These are phyloP conservation scores for Lemur catta DNA, from an alignment of 2,797 vertebrate genomes.

Conservation along the genomic window DNA sequence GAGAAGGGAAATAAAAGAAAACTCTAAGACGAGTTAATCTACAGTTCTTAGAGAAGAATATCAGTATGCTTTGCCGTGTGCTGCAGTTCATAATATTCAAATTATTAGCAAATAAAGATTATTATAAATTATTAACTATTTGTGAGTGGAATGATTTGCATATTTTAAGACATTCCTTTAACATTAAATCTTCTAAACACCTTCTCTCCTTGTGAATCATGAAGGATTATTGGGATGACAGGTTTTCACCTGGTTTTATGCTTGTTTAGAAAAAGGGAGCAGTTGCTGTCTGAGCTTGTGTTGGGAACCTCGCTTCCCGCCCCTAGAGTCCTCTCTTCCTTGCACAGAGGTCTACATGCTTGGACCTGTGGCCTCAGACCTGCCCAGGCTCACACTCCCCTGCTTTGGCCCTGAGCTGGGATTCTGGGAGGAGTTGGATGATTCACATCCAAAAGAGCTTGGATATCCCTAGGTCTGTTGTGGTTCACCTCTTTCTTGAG, in stretches of 20 bases:
- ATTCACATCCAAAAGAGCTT: background rate
- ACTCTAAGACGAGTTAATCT: background rate
- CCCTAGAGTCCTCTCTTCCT: background rate
- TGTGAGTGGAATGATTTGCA: slow-evolving; percentile 60
- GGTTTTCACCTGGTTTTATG: background rate
- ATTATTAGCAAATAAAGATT: slow-evolving; percentile 72
- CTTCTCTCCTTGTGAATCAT: slow-evolving; percentile 48
- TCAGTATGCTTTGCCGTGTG: slow-evolving; percentile 31
- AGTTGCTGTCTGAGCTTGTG: slow-evolving; percentile 48
- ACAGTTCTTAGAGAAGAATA: background rate
- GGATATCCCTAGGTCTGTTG: background rate
- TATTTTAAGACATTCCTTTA: slow-evolving; percentile 59
- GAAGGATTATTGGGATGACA: slow-evolving; percentile 42
- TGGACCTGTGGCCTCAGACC: slow-evolving; percentile 30
- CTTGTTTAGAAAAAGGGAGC: background rate
- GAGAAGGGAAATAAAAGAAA: slow-evolving; percentile 26
- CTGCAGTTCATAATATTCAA: slow-evolving; percentile 59
- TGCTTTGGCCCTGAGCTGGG: background rate
- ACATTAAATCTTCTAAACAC: slow-evolving; percentile 28
- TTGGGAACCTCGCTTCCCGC: background rate
- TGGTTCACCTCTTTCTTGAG: background rate
- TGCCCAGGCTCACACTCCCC: slow-evolving; percentile 4
- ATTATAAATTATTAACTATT: slow-evolving; percentile 76
- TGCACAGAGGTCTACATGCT: background rate
- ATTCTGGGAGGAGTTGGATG: slow-evolving; percentile 3